phyloP scores from a whole-genome alignment of 2,888 invertebrate genomes.

The Nineta flava region DNA sequence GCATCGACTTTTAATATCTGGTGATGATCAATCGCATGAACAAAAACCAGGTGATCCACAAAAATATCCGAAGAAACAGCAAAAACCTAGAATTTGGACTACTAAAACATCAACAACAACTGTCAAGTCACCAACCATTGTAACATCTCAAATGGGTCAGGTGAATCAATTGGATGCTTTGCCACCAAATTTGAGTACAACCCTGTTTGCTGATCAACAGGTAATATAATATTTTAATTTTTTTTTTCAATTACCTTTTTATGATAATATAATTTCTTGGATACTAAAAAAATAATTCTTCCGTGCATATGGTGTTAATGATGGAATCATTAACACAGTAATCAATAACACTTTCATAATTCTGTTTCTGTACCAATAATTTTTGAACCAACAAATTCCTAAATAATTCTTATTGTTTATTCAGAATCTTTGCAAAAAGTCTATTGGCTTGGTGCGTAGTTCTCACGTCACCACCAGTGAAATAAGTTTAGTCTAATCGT shows the following conservation, averaged over 20 bases:
- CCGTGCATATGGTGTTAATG: neutral
- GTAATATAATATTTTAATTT: neutral
- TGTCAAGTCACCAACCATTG: neutral
- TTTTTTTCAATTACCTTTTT: neutral
- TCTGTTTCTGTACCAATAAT: no score
- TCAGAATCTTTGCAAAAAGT: no score
- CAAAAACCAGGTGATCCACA: slow-evolving; percentile 33
- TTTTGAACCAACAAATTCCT: no score
- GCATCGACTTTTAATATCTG: slow-evolving; percentile 27
- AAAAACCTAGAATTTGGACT: slow-evolving; percentile 19
- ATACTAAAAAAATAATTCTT: neutral
- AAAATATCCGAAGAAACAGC: slow-evolving; percentile 19
- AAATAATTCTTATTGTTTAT: no score
- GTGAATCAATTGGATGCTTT: slow-evolving; percentile 6
- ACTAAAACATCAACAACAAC: slow-evolving; percentile 21
- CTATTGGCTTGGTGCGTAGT: no score
- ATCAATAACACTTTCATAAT: no score
- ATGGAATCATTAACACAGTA: no score
- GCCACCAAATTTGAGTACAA: slow-evolving; percentile 5
- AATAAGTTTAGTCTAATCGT: no score
- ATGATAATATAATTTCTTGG: neutral
- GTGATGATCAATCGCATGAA: slow-evolving; percentile 50
- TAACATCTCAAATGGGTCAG: slow-evolving; percentile 4
- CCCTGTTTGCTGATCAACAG: slow-evolving; percentile 5
- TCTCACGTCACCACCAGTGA: no score